phyloP scores from a whole-genome alignment of 2,113 vertebrate species.

The Piliocolobus tephrosceles region DNA sequence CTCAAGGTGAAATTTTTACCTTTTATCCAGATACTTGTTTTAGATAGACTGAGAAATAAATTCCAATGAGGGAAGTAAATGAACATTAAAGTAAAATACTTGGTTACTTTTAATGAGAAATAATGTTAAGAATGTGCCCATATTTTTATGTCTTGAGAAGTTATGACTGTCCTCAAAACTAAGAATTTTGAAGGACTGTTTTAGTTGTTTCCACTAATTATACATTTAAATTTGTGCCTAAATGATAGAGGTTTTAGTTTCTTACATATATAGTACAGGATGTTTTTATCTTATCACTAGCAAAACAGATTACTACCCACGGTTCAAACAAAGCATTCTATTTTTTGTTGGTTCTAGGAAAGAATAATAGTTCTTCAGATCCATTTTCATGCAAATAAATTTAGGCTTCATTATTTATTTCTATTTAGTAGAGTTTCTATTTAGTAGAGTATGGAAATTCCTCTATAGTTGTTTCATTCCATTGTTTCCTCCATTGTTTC shows the following conservation, averaged over 20 bases:
- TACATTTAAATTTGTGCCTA: not conserved
- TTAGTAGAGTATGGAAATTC: not conserved
- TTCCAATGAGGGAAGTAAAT: not conserved
- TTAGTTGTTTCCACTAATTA: conserved; percentile 29
- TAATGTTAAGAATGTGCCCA: not conserved
- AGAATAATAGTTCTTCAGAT: conserved; percentile 12
- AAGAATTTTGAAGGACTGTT: not conserved
- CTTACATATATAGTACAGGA: not conserved
- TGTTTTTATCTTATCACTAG: not conserved
- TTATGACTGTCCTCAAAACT: not conserved
- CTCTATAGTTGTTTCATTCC: not conserved
- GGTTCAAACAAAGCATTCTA: not conserved
- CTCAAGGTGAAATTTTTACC: not conserved
- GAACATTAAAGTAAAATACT: not conserved
- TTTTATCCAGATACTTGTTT: conserved; percentile 27
- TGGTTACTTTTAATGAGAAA: conserved; percentile 34
- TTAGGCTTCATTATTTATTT: conserved; percentile 19
- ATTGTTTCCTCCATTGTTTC: not conserved
- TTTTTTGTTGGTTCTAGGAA: conserved; percentile 38
- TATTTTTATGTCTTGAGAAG: conserved; percentile 1
- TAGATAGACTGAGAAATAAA: conserved; percentile 1
- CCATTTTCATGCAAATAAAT: conserved; percentile 44
- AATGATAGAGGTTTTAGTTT: not conserved
- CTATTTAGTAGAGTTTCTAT: not conserved
- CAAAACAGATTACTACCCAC: not conserved